Evolutionary conservation across 1,140 invertebrate genomes (phyloP).

Genomic region (Heliconius himera): DNA sequence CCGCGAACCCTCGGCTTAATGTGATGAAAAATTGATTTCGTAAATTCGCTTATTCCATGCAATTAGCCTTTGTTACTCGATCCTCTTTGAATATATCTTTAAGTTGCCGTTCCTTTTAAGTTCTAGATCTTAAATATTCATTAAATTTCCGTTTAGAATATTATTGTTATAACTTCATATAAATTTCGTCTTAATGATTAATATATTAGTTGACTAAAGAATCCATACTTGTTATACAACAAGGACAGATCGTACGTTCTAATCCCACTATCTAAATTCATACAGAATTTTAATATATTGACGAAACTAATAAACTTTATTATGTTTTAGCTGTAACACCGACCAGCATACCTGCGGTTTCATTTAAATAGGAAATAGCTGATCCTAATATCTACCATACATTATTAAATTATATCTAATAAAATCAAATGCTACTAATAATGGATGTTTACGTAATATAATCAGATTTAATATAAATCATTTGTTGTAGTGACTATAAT

Average conservation of each 20-base stretch:
- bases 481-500: slow-evolving; percentile 19
- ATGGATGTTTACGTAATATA: slow-evolving; percentile 23
- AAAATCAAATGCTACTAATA: slow-evolving; percentile 24
- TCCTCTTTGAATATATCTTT: slow-evolving; percentile 11
- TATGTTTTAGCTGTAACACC: not conserved
- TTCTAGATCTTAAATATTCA: not conserved
- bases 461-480: not conserved
- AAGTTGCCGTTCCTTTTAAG: slow-evolving; percentile 16
- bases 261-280: not conserved
- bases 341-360: not conserved
- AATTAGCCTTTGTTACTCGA: slow-evolving; percentile 17
- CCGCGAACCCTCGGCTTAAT: slow-evolving; percentile 23
- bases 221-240: too few relatives aligned
- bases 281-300: too few relatives aligned
- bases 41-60: slow-evolving; percentile 29
- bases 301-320: not conserved
- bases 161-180: not conserved
- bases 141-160: not conserved
- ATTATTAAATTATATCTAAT: slow-evolving; percentile 1
- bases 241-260: too few relatives aligned
- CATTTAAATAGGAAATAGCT: not conserved
- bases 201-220: too few relatives aligned
- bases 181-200: too few relatives aligned
- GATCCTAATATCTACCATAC: not conserved
- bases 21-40: slow-evolving; percentile 33